Evolutionary conservation across 2,113 vertebrate species (phyloP), one percentile per base, ranked within the genome.

Genomic region (Chaetodon auriga): DNA sequence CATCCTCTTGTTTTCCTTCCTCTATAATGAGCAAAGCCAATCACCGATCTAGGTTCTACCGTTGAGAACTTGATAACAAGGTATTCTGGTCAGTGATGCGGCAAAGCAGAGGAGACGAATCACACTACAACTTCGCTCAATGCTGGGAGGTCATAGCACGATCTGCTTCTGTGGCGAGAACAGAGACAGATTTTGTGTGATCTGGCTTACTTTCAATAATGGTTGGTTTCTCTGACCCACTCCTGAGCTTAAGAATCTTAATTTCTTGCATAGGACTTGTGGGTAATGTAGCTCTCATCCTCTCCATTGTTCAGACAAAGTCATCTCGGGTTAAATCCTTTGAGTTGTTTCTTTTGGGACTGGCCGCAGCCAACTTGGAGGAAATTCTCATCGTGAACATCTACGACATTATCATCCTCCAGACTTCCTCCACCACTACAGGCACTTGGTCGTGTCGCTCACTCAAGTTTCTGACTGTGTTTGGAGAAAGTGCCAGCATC

Each of bases 271-370:
- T 92, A 0, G 95, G 95, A 13, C 25, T 95, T 35, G 0, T 91
- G 0, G 95, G 95, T 15, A 96, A 96, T 63, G 11, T 87, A 0
- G 16, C 86, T 43, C 87, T 96, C 30, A 87, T 96, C 13, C 0
- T 91, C 18, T 90, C 83, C 51, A 80, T 95, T 51, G 10, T 90
- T 7, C 87, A 86, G 7, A 81, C 41, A 3, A 89, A 77, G 51
- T 19, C 76, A 15, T 76, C 86, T 4, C 72, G 60, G 0, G 1
- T 95, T 2, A 96, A 95, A 84, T 90, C 95, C 1, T 95, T 93
- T 11, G 93, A 96, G 55, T 41, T 95, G 8, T 93, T 96, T 63
- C 89, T 96, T 2, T 72, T 95, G 41, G 95, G 91, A 41, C 76
- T 95, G 30, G 68, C 93, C 3, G 3, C 49, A 0, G 87, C 90